Conservation (phyloP, 1,140 invertebrate species). For the Eueides isabella region DNA sequence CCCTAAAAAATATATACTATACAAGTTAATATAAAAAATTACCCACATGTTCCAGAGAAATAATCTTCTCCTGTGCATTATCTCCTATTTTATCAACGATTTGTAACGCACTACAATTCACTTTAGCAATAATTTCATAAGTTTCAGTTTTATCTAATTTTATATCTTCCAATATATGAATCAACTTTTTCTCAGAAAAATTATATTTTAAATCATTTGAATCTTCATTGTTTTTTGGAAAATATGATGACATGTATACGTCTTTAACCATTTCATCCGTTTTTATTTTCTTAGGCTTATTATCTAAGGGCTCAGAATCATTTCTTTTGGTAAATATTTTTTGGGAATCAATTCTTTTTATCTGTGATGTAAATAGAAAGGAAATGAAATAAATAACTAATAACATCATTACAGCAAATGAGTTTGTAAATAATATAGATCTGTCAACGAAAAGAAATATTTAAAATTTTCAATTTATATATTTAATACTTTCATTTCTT, state of each 20-base stretch:
- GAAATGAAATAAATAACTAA: not conserved
- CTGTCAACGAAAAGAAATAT: no score
- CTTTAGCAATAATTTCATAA: slow-evolving; percentile 54
- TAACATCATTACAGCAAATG: not conserved
- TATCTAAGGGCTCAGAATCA: slow-evolving; percentile 24
- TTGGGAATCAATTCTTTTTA: slow-evolving; percentile 47
- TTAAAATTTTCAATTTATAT: no score
- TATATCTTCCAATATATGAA: slow-evolving; percentile 67
- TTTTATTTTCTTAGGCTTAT: slow-evolving; percentile 29
- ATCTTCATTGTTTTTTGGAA: slow-evolving; percentile 14
- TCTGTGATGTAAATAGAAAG: slow-evolving; percentile 34
- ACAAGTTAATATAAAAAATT: not conserved
- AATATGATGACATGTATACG: slow-evolving; percentile 45
- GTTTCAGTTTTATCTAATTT: slow-evolving; percentile 55
- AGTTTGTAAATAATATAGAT: no score
- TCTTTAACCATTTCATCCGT: slow-evolving; percentile 36
- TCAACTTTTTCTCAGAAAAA: slow-evolving; percentile 61
- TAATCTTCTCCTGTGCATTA: not conserved
- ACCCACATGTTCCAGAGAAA: slow-evolving; percentile 12
- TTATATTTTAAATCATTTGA: slow-evolving; percentile 17
- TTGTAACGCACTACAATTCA: slow-evolving; percentile 44
- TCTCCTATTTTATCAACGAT: slow-evolving; percentile 34
- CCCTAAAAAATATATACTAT: no score
- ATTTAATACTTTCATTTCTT: no score
- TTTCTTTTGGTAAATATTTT: slow-evolving; percentile 22